These are phyloP conservation scores for Cerastis rubricosa DNA, from an alignment of 2,888 invertebrate genomes.

Conservation along the genomic window DNA sequence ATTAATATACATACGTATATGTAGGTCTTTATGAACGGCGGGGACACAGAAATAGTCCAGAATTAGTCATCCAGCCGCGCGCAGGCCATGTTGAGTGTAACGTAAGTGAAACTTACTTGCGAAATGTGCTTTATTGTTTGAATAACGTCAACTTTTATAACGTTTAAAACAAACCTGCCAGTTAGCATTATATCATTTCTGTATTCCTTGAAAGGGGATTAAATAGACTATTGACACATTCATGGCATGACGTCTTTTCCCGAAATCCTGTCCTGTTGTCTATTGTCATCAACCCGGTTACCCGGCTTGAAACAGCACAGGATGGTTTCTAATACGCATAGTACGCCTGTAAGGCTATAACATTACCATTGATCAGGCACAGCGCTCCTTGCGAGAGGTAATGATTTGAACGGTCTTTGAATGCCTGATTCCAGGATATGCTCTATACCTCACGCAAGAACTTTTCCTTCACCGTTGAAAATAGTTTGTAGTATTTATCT, in stretches of 20 bases:
- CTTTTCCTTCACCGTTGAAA: neutral
- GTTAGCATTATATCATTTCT: neutral
- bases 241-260: too few relatives aligned
- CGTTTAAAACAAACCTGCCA: neutral
- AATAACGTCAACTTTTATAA: neutral
- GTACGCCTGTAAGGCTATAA: neutral
- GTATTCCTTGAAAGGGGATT: neutral
- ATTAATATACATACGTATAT: conserved; percentile 45
- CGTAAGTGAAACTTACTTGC: conserved; percentile 54
- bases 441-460: neutral
- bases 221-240: neutral
- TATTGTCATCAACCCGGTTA: neutral
- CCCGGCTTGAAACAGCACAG: neutral
- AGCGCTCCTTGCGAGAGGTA: neutral
- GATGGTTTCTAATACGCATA: neutral
- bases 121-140: conserved; percentile 42
- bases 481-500: neutral
- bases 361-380: too few relatives aligned
- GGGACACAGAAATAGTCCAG: conserved; percentile 78
- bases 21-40: conserved; percentile 61
- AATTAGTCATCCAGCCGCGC: conserved; percentile 76
- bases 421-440: neutral
- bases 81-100: conserved; percentile 40
- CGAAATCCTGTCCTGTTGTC: too few relatives aligned
- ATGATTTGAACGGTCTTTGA: neutral